Conservation (phyloP, 2,113 vertebrate genomes). For the Hydrolagus affinis region DNA sequence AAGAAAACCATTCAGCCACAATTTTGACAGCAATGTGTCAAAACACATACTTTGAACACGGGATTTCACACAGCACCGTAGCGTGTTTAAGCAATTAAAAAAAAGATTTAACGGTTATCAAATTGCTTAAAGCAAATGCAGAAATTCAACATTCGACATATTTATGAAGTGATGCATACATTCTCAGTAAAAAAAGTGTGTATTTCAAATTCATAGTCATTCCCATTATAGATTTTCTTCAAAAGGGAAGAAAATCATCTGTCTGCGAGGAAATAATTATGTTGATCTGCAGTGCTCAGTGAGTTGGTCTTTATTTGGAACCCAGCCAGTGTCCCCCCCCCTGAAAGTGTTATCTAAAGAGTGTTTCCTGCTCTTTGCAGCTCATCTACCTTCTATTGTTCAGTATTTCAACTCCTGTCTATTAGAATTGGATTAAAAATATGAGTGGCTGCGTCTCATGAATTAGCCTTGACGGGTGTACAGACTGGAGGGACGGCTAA, state of each 20-base stretch:
- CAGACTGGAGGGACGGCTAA: constrained; percentile 45
- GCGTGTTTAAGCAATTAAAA: no score
- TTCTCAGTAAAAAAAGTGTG: neutral
- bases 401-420: neutral
- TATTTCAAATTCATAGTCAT: neutral
- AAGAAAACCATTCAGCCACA: no score
- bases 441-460: neutral
- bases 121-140: no score
- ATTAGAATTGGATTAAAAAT: constrained; percentile 21
- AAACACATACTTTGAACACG: no score
- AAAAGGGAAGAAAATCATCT: neutral
- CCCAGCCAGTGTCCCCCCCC: neutral
- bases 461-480: constrained; percentile 32
- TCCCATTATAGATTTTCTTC: neutral
- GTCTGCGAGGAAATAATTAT: neutral
- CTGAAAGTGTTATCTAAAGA: neutral
- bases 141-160: neutral
- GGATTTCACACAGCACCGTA: no score
- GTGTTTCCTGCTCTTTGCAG: neutral
- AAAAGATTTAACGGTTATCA: no score
- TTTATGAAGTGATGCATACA: neutral
- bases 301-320: neutral
- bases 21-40: no score
- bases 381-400: neutral
- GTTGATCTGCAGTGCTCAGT: neutral